Evolutionary conservation across 2,113 vertebrate species (phyloP).

Genomic region (Hipposideros armiger): DNA sequence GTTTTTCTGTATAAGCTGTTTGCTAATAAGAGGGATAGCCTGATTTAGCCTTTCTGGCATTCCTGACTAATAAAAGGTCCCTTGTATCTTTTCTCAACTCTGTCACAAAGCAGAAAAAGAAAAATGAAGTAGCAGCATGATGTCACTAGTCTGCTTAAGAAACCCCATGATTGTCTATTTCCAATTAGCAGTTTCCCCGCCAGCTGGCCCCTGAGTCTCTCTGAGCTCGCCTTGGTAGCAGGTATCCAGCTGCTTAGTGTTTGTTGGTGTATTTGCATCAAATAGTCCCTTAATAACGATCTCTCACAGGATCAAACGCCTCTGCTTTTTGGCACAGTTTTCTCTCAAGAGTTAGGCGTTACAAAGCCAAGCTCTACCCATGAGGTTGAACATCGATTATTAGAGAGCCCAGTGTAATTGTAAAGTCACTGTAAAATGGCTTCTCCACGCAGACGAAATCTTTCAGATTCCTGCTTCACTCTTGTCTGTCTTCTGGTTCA

Average conservation of each 20-base stretch:
- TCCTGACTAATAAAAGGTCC: neutral
- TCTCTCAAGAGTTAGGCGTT: constrained; percentile 26
- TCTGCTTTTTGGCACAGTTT: constrained; percentile 48
- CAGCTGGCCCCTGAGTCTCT: neutral
- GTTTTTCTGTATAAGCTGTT: neutral
- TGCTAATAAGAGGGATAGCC: neutral
- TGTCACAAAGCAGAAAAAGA: constrained; percentile 53
- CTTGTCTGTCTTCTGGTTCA: neutral
- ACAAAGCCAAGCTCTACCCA: constrained; percentile 31
- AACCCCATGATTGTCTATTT: constrained; percentile 48
- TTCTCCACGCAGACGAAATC: neutral
- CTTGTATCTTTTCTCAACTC: constrained; percentile 29
- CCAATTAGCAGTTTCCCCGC: constrained; percentile 71
- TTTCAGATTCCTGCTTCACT: neutral
- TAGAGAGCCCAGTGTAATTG: neutral
- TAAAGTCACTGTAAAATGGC: constrained; percentile 7
- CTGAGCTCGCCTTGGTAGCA: neutral
- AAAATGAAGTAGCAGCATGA: constrained; percentile 42
- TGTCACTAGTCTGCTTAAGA: constrained; percentile 4
- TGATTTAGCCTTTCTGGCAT: neutral
- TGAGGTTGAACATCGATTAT: neutral
- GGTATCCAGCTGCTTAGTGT: constrained; percentile 59
- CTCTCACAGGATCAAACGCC: constrained; percentile 57
- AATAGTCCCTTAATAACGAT: constrained; percentile 66
- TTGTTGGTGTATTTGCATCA: constrained; percentile 68